phyloP scores from a whole-genome alignment of 2,888 invertebrate genomes.

The Magallana nippona region DNA sequence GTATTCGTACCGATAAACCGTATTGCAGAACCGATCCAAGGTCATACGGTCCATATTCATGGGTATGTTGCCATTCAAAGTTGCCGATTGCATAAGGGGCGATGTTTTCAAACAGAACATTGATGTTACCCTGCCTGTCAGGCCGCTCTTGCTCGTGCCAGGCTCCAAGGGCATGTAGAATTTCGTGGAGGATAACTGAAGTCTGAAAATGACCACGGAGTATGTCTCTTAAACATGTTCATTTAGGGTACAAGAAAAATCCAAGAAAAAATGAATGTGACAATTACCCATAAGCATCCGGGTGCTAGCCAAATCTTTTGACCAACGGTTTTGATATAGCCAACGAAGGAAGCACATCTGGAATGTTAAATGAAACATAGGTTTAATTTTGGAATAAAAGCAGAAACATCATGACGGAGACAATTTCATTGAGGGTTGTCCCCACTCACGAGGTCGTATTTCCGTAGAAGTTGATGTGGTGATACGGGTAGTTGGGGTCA shows the following conservation, averaged over 20 bases:
- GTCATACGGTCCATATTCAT: not conserved
- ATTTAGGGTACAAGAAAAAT: not conserved
- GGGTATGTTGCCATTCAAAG: not conserved
- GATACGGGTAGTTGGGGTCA: not conserved
- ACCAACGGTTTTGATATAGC: not conserved
- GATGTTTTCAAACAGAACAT: slow-evolving; percentile 88
- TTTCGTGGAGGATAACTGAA: slow-evolving; percentile 84
- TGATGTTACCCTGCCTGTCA: slow-evolving; percentile 88
- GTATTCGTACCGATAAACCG: not conserved
- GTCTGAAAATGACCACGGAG: not conserved
- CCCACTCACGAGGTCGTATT: not conserved
- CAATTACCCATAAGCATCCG: slow-evolving; percentile 18
- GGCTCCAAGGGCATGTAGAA: slow-evolving; percentile 89
- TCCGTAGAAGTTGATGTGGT: slow-evolving; percentile 5
- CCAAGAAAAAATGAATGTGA: not conserved
- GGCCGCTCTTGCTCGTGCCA: slow-evolving; percentile 90
- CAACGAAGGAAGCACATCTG: slow-evolving; percentile 6
- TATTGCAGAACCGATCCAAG: slow-evolving; percentile 13
- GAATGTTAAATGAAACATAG: not conserved
- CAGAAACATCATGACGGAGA: too few species aligned
- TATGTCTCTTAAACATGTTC: not conserved
- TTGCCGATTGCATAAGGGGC: not conserved
- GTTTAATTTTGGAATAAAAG: too few species aligned
- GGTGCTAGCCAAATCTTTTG: slow-evolving; percentile 12
- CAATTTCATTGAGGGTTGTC: too few species aligned